A percentile compares a stretch with the other conserved stretches of the same genome.
Evolutionary conservation across 2,797 vertebrate genomes (phyloP).

Genomic region (Myiotriccus ornatus): DNA sequence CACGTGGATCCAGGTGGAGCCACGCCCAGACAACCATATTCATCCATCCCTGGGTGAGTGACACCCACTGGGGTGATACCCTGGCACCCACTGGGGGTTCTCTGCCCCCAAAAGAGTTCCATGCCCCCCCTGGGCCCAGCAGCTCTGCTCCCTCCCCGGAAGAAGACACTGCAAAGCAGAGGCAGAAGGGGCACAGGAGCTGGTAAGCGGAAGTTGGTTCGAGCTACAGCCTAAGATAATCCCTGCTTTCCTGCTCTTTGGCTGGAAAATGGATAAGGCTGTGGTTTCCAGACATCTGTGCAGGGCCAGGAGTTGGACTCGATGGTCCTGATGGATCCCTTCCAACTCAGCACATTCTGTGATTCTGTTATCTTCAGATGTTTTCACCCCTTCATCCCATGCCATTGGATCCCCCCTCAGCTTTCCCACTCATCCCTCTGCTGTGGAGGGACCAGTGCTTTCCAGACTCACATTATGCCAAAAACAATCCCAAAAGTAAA

Average conservation of each 20-base stretch:
- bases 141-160: background rate
- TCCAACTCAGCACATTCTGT: background rate
- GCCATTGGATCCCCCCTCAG: background rate
- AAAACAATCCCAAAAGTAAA: background rate
- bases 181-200: background rate
- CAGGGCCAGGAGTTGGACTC: background rate
- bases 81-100: background rate
- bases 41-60: background rate
- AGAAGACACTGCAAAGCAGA: background rate
- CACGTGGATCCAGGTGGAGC: accelerated
- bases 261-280: background rate
- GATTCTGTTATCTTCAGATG: background rate
- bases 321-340: background rate
- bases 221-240: background rate
- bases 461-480: background rate
- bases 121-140: background rate
- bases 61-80: accelerated
- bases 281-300: background rate
- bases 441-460: background rate
- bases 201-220: background rate
- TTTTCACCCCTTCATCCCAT: background rate
- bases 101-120: background rate
- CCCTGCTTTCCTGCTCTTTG: background rate
- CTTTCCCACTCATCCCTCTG: background rate
- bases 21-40: accelerated